phyloP scores from a whole-genome alignment of 2,888 invertebrate species.

The Plagodis pulveraria region DNA sequence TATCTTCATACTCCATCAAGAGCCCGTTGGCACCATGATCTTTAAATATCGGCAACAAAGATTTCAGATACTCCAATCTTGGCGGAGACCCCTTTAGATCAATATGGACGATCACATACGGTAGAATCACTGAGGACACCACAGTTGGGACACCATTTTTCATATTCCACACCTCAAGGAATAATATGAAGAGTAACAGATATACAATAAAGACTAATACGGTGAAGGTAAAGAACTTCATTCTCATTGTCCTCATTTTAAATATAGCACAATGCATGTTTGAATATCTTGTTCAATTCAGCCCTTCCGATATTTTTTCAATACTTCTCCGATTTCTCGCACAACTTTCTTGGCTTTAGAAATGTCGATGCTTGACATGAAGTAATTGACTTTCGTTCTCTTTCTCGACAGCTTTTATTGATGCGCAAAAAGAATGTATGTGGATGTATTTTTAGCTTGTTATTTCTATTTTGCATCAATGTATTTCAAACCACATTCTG shows the following conservation, averaged over 20 bases:
- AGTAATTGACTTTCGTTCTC: slow-evolving; percentile 10
- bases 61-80: slow-evolving; percentile 85
- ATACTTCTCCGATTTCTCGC: neutral
- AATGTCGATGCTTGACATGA: neutral
- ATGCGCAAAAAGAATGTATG: neutral
- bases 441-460: too few species aligned
- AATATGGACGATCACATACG: slow-evolving; percentile 90
- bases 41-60: slow-evolving; percentile 86
- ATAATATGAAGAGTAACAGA: slow-evolving; percentile 22
- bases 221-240: slow-evolving; percentile 10
- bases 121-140: slow-evolving; percentile 39
- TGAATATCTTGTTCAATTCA: neutral
- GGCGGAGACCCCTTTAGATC: slow-evolving; percentile 95
- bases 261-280: slow-evolving; percentile 11
- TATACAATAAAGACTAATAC: slow-evolving; percentile 15
- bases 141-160: neutral
- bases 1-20: slow-evolving; percentile 94
- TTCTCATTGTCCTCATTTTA: slow-evolving; percentile 4
- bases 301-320: neutral
- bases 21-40: slow-evolving; percentile 90
- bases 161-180: neutral
- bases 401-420: slow-evolving; percentile 1
- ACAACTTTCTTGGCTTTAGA: neutral
- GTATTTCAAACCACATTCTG: too few species aligned
- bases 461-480: too few species aligned